A percentile compares a stretch with the other conserved stretches of the same genome.
phyloP scores from a whole-genome alignment of 1,140 invertebrate genomes.

The Pachyrhynchus sulphureomaculatus region DNA sequence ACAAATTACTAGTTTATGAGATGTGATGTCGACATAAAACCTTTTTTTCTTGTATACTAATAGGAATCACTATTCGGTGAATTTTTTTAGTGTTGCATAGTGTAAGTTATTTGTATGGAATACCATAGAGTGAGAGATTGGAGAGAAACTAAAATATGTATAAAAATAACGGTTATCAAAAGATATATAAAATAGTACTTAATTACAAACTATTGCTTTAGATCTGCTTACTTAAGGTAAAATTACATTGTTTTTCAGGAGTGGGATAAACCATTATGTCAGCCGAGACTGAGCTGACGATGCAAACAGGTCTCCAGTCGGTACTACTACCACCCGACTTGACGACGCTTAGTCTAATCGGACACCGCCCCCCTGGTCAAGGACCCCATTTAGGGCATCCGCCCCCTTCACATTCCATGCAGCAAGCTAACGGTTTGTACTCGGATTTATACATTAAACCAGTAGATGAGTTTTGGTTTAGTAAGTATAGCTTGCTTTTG shows the following conservation, averaged over 20 bases:
- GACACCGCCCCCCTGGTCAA: conserved; percentile 41
- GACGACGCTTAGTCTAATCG: conserved; percentile 46
- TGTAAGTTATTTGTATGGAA: no score
- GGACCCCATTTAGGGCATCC: conserved; percentile 41
- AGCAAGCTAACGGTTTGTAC: conserved; percentile 43
- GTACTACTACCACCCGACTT: conserved; percentile 46
- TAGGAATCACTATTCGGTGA: no score
- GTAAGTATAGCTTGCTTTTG: background rate
- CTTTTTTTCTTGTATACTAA: no score
- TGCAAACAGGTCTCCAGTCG: conserved; percentile 44
- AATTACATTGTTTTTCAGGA: conserved; percentile 3
- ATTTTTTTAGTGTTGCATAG: no score
- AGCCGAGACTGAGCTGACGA: conserved; percentile 44
- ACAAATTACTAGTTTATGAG: no score
- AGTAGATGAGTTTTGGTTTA: background rate
- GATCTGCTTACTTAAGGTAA: no score
- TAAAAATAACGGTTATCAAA: no score
- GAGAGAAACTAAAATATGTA: no score
- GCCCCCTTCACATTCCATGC: conserved; percentile 35
- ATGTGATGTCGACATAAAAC: no score
- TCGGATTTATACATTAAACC: background rate
- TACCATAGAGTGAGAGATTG: no score
- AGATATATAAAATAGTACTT: no score
- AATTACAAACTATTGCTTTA: no score
- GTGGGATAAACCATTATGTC: conserved; percentile 34